Percentiles rank a stretch among this genome's conserved stretches.
These are phyloP conservation scores for Aegithalos caudatus DNA, from an alignment of 2,113 vertebrate species.

Conservation along the genomic window DNA sequence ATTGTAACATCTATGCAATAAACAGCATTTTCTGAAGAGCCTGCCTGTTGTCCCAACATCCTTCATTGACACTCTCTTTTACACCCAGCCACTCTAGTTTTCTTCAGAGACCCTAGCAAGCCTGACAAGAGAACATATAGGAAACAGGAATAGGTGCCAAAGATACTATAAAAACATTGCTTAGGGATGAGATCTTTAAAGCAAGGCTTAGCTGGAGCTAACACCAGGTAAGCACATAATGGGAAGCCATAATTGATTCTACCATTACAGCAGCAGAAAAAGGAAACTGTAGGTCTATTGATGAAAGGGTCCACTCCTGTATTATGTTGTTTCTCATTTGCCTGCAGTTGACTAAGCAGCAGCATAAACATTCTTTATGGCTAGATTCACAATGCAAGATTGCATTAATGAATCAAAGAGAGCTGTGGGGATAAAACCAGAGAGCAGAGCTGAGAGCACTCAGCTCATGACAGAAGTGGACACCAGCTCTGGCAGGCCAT, in stretches of 20 bases:
- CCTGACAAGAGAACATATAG: not conserved
- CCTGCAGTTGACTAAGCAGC: not conserved
- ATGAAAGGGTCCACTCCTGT: not conserved
- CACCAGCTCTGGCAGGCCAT: not conserved
- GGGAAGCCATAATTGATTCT: not conserved
- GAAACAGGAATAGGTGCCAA: not conserved
- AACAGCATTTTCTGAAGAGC: no score
- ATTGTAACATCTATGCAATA: no score
- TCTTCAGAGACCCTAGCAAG: not conserved
- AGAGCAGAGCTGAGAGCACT: not conserved
- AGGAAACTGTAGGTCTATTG: not conserved
- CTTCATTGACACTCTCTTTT: no score
- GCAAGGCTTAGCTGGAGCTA: not conserved
- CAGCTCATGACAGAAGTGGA: not conserved
- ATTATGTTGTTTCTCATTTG: not conserved
- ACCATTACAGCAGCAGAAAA: not conserved
- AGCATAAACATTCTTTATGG: not conserved
- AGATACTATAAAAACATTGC: not conserved
- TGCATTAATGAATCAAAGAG: not conserved
- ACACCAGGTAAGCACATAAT: not conserved
- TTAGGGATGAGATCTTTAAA: not conserved
- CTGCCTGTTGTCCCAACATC: no score
- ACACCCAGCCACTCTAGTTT: not conserved
- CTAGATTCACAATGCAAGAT: not conserved
- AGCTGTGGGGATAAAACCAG: not conserved